phyloP scores from a whole-genome alignment of 2,113 vertebrate genomes.

The Xenopus laevis region DNA sequence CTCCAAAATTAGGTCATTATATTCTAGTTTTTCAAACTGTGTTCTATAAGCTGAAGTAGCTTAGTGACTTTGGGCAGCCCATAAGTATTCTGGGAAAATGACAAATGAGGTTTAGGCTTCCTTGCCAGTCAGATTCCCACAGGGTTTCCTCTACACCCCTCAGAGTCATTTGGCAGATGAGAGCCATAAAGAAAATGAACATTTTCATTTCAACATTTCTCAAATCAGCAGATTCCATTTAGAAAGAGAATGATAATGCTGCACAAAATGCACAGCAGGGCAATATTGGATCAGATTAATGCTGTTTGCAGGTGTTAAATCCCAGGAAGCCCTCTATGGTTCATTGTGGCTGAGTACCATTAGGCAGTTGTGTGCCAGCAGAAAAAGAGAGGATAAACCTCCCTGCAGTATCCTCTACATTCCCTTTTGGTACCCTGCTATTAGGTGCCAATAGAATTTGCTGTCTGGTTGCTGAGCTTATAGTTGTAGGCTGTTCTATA shows the following conservation, averaged over 20 bases:
- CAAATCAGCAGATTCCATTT: conserved; percentile 35
- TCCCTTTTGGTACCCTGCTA: not conserved
- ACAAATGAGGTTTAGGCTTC: conserved; percentile 27
- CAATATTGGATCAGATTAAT: conserved; percentile 27
- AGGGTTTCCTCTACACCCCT: conserved; percentile 15
- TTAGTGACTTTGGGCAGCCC: conserved; percentile 29
- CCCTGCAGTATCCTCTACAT: conserved; percentile 20
- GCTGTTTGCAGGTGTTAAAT: conserved; percentile 41
- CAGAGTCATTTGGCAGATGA: conserved; percentile 9
- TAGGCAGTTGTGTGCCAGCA: conserved; percentile 20
- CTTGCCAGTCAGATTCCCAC: conserved; percentile 24
- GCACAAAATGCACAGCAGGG: conserved; percentile 12
- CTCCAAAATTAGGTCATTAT: conserved; percentile 20
- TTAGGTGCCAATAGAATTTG: no score
- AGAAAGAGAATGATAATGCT: conserved; percentile 18
- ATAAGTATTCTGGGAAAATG: conserved; percentile 26
- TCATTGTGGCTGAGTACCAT: conserved; percentile 38
- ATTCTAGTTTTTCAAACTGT: conserved; percentile 5
- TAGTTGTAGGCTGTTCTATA: no score
- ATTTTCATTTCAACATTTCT: conserved; percentile 29
- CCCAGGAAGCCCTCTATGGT: conserved; percentile 27
- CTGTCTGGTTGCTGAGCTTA: no score
- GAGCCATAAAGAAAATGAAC: conserved; percentile 13
- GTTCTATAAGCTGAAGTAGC: conserved; percentile 11
- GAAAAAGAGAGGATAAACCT: not conserved